These are phyloP conservation scores for Chydorus sphaericus DNA, from an alignment of 2,888 invertebrate species.

Conservation along the genomic window DNA sequence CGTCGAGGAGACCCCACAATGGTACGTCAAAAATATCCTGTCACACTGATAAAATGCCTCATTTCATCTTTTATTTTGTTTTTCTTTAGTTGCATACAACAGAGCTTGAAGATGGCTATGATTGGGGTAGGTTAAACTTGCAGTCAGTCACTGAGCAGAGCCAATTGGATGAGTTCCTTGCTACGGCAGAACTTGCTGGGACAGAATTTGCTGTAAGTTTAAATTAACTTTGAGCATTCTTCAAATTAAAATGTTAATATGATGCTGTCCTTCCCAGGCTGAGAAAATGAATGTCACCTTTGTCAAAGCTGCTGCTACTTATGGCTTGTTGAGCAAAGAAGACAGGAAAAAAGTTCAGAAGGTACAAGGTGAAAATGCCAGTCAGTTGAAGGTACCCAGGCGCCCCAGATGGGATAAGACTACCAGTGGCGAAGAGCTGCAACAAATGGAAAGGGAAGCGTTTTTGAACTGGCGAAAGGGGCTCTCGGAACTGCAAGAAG, in stretches of 20 bases:
- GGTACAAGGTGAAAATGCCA: slow-evolving; percentile 41
- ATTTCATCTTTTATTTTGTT: background rate
- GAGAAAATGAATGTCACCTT: slow-evolving; percentile 75
- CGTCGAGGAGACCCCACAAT: slow-evolving; percentile 15
- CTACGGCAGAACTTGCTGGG: slow-evolving; percentile 85
- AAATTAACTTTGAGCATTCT: background rate
- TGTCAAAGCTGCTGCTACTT: slow-evolving; percentile 44
- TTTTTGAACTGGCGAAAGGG: slow-evolving; percentile 84
- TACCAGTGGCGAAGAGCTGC: slow-evolving; percentile 59
- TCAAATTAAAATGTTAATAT: background rate
- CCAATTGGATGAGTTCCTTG: slow-evolving; percentile 89
- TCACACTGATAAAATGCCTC: background rate
- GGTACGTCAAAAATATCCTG: slow-evolving; percentile 19
- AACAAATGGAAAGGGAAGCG: slow-evolving; percentile 57
- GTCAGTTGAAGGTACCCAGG: slow-evolving; percentile 63
- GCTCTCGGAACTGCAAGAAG: slow-evolving; percentile 60
- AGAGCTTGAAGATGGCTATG: slow-evolving; percentile 76
- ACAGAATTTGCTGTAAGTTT: slow-evolving; percentile 58
- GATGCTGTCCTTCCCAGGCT: slow-evolving; percentile 34
- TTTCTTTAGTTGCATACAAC: slow-evolving; percentile 56
- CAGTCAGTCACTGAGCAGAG: slow-evolving; percentile 89
- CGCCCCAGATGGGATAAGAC: slow-evolving; percentile 66
- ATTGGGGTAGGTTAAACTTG: slow-evolving; percentile 77
- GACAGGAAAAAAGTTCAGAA: slow-evolving; percentile 37
- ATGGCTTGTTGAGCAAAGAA: slow-evolving; percentile 43